Percentiles rank a stretch among this genome's conserved stretches.
These are phyloP conservation scores for Carposina sasakii DNA, from an alignment of 1,140 invertebrate genomes.

Conservation along the genomic window DNA sequence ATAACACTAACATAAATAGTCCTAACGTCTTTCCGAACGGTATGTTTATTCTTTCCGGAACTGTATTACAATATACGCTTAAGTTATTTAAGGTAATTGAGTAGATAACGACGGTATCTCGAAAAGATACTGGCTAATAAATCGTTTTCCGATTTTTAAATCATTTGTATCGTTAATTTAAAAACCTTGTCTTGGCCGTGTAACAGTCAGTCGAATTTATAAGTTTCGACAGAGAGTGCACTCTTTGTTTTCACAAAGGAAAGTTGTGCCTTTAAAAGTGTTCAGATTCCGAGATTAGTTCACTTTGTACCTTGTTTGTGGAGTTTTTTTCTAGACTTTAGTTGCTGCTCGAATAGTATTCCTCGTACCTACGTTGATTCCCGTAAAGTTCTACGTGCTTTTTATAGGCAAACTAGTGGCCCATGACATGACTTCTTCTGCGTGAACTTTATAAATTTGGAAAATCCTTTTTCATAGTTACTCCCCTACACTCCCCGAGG, in stretches of 20 bases:
- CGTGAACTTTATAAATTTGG: no score
- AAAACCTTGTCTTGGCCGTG: conserved; percentile 27
- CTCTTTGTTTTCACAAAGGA: conserved; percentile 40
- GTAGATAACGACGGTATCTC: conserved; percentile 29
- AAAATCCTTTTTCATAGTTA: no score
- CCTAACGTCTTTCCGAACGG: conserved; percentile 31
- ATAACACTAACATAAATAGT: conserved; percentile 35
- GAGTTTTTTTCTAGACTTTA: conserved; percentile 44
- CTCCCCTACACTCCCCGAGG: no score
- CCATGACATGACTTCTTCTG: no score
- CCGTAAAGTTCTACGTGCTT: no score
- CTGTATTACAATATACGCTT: conserved; percentile 35
- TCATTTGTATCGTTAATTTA: conserved; percentile 30
- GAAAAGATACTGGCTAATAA: conserved; percentile 29
- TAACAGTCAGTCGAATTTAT: conserved; percentile 32
- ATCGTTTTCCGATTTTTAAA: conserved; percentile 22
- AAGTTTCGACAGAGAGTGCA: conserved; percentile 39
- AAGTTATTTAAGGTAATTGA: conserved; percentile 37
- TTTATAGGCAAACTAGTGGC: no score
- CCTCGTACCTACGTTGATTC: no score
- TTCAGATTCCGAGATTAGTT: conserved; percentile 52
- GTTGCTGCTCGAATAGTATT: no score
- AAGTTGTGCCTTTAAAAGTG: conserved; percentile 45
- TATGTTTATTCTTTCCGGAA: conserved; percentile 23
- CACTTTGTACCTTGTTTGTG: conserved; percentile 44